These are phyloP conservation scores for Aspidiotus destructor DNA, from an alignment of 2,888 invertebrate species.

Conservation along the genomic window DNA sequence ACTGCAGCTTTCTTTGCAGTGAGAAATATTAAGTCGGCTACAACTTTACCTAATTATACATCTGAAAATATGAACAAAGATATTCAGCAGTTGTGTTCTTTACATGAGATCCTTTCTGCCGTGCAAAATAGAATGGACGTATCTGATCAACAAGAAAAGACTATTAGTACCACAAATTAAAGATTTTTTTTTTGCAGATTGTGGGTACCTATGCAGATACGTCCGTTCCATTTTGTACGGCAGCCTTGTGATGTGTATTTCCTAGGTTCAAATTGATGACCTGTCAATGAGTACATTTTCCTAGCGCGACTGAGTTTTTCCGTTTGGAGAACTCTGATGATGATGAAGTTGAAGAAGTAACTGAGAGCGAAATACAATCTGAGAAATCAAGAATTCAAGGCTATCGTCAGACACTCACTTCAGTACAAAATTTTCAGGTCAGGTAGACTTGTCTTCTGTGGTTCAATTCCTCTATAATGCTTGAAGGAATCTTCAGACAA, in stretches of 20 bases:
- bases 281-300: not conserved
- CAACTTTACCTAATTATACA: too few species aligned
- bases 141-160: too few species aligned
- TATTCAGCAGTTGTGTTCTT: not conserved
- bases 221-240: too few species aligned
- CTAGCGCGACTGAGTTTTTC: not conserved
- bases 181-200: too few species aligned
- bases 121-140: too few species aligned
- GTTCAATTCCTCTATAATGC: not conserved
- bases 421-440: not conserved
- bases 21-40: too few species aligned
- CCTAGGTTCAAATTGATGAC: not conserved
- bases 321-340: not conserved
- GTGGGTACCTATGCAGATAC: too few species aligned
- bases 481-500: not conserved
- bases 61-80: too few species aligned
- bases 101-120: not conserved
- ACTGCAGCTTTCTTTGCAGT: too few species aligned
- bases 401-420: not conserved
- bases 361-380: not conserved
- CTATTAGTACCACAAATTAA: too few species aligned
- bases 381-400: not conserved
- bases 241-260: not conserved
- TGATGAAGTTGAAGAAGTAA: not conserved
- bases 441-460: not conserved